phyloP scores from a whole-genome alignment of 30 jellyfish, hydroid and myxozoan genomes.

The Sanderia malayensis region DNA sequence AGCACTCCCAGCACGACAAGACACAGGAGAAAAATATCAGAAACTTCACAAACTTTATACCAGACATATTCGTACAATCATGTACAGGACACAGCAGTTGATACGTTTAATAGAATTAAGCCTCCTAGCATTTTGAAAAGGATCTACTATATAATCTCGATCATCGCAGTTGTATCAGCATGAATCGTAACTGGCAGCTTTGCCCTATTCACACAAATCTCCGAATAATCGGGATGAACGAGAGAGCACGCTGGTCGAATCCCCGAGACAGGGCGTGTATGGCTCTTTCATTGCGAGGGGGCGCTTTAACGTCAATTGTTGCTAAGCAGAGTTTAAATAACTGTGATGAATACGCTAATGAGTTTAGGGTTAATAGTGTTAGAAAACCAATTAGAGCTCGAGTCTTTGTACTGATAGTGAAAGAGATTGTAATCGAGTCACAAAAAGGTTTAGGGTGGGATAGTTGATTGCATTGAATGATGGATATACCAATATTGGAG shows the following conservation, averaged over 20 bases:
- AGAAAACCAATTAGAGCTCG: not conserved
- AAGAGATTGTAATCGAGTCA: not conserved
- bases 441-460: not conserved
- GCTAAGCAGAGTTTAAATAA: not conserved
- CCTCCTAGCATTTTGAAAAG: not conserved
- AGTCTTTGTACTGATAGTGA: not conserved
- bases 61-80: not conserved
- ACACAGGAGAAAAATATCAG: not conserved
- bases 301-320: not conserved
- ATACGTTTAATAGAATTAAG: not conserved
- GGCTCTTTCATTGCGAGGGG: not conserved
- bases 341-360: not conserved
- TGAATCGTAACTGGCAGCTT: not conserved
- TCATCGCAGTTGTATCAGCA: not conserved
- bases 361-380: not conserved
- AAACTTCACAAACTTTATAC: not conserved
- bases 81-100: constrained; percentile 4
- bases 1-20: not conserved
- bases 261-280: not conserved
- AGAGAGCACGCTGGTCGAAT: not conserved
- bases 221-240: not conserved
- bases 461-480: too few relatives aligned
- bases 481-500: too few relatives aligned
- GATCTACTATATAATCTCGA: not conserved
- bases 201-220: not conserved